phyloP scores from a whole-genome alignment of 2,113 vertebrate genomes.

The Ceyx cyanopectus region DNA sequence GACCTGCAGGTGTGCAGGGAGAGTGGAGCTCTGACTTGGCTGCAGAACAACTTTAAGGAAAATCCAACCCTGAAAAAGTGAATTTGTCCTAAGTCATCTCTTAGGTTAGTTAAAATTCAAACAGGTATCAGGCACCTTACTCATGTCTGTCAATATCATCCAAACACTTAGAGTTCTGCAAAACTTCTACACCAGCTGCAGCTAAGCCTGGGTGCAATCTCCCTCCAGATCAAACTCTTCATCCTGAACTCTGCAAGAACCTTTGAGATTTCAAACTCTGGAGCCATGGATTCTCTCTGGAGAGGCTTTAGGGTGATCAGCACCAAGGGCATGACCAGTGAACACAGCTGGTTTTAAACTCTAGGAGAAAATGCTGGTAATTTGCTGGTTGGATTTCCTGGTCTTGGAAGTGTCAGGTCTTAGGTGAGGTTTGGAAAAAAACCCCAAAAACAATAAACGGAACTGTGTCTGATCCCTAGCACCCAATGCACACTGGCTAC shows the following conservation, averaged over 20 bases:
- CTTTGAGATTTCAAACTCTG: background rate
- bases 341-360: rapidly evolving
- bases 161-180: background rate
- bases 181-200: background rate
- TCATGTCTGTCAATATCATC: background rate
- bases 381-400: background rate
- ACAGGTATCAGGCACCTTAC: background rate
- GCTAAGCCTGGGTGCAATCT: background rate
- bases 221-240: background rate
- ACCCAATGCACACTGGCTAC: background rate
- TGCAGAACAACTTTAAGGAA: background rate
- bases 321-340: background rate
- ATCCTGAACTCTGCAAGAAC: background rate
- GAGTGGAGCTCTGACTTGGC: background rate
- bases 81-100: background rate
- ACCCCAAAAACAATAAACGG: too few species aligned
- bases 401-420: background rate
- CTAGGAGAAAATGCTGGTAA: background rate
- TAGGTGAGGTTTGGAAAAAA: background rate
- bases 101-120: background rate
- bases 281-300: background rate
- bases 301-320: background rate
- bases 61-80: background rate
- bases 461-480: background rate
- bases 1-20: background rate